These are phyloP conservation scores for Alethe diademata DNA, from an alignment of 2,113 vertebrate genomes.

Conservation along the genomic window DNA sequence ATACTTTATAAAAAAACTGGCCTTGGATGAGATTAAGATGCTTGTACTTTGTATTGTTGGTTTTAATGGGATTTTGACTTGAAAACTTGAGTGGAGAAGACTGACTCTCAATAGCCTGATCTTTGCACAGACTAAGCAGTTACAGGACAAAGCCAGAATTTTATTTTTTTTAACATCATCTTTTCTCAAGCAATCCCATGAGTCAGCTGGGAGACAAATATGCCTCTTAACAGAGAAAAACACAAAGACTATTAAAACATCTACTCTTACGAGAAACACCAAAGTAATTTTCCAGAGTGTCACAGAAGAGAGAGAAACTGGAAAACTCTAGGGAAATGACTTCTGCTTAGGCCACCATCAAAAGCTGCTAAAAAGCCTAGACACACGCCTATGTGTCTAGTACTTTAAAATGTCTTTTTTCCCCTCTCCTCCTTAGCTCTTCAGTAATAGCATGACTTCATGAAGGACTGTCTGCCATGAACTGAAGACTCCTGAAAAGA, in stretches of 20 bases:
- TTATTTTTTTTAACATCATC: background rate
- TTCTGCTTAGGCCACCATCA: slow-evolving; percentile 18
- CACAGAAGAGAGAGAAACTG: background rate
- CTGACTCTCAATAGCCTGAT: background rate
- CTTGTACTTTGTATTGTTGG: background rate
- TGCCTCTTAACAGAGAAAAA: slow-evolving; percentile 10
- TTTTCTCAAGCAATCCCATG: slow-evolving; percentile 1
- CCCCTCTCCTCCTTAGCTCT: background rate
- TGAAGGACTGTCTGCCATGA: background rate
- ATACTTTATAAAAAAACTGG: background rate
- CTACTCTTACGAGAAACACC: background rate
- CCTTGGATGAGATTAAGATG: background rate
- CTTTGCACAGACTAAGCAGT: background rate
- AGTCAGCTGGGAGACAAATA: slow-evolving; percentile 7
- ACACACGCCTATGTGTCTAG: background rate
- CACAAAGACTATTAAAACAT: background rate
- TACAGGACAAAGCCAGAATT: background rate
- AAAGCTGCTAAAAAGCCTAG: background rate
- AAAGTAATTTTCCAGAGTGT: slow-evolving; percentile 9
- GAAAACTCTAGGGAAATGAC: background rate
- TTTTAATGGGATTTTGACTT: background rate
- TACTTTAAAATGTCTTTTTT: background rate
- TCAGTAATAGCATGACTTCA: background rate
- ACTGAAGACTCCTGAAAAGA: background rate
- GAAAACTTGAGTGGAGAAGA: background rate